A percentile compares a stretch with the other conserved stretches of the same genome.
Conservation (phyloP, 1,140 invertebrate genomes). For the Drosophila equinoxialis region DNA sequence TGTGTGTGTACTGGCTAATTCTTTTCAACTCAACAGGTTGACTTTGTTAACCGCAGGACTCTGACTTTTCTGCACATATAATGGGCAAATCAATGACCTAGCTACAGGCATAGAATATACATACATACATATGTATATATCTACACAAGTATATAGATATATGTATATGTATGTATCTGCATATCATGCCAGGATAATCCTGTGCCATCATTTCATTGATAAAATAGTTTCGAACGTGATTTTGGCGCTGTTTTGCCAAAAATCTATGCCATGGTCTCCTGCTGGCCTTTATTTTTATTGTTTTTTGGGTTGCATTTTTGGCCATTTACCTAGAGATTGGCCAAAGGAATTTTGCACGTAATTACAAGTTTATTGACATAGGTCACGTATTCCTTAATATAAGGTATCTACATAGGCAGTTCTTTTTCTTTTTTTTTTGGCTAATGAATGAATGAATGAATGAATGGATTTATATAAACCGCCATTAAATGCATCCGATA, state of each 20-base stretch:
- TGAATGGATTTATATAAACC: background rate
- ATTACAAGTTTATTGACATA: constrained; percentile 72
- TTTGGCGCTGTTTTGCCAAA: constrained; percentile 75
- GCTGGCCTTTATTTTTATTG: constrained; percentile 44
- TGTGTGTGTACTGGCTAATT: constrained; percentile 27
- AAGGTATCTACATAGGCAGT: background rate
- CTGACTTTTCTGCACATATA: constrained; percentile 61
- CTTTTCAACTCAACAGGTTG: constrained; percentile 66
- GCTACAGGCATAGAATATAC: constrained; percentile 5
- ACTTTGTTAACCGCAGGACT: constrained; percentile 62
- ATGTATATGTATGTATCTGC: constrained; percentile 28
- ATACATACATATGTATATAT: no score
- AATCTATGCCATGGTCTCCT: constrained; percentile 59
- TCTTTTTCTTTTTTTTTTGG: background rate
- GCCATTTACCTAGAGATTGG: constrained; percentile 32
- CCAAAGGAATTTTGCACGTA: constrained; percentile 69
- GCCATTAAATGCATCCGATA: constrained; percentile 3
- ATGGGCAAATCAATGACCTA: constrained; percentile 19
- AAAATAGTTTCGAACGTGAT: constrained; percentile 79
- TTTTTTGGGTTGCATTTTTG: constrained; percentile 24
- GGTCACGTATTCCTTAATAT: constrained; percentile 64
- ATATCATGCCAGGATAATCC: constrained; percentile 46
- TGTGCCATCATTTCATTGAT: constrained; percentile 68
- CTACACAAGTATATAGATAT: background rate
- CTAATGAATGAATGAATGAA: constrained; percentile 28